Conservation (phyloP, 2,888 invertebrate genomes). For the Amphipoea lucens region DNA sequence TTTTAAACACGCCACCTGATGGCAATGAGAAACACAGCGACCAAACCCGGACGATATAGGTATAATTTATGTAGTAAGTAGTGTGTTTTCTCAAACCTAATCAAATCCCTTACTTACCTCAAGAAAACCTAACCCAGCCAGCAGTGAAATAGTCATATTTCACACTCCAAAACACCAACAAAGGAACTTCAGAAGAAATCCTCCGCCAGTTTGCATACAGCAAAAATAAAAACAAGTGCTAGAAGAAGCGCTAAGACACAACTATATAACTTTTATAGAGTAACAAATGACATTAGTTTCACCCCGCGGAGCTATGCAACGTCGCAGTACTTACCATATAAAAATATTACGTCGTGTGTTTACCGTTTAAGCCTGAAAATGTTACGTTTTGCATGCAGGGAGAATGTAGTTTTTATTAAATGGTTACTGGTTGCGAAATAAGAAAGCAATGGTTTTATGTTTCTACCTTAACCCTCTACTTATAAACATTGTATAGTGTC, state of each 20-base stretch:
- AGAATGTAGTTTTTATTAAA: constrained; percentile 18
- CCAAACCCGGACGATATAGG: not conserved
- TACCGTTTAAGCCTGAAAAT: constrained; percentile 10
- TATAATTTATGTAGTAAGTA: not conserved
- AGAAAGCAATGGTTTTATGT: not conserved
- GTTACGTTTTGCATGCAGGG: constrained; percentile 9
- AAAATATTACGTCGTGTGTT: constrained; percentile 45
- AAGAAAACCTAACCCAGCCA: not conserved
- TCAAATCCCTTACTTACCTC: not conserved
- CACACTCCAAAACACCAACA: not conserved
- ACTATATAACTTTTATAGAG: constrained; percentile 33
- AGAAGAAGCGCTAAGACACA: constrained; percentile 24
- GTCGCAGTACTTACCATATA: constrained; percentile 37
- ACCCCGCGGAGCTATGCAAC: constrained; percentile 30
- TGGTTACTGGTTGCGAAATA: not conserved
- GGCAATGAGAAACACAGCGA: too few species aligned
- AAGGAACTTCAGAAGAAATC: not conserved
- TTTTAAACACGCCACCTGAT: too few species aligned
- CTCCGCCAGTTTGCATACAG: not conserved
- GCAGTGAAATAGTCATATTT: not conserved
- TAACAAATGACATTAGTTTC: constrained; percentile 41
- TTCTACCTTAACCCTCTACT: too few species aligned
- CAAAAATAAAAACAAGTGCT: constrained; percentile 19
- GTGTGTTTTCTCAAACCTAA: not conserved
- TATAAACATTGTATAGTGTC: too few species aligned